Conservation (phyloP, 2,797 vertebrate genomes). For the Fistularia commersonii region DNA sequence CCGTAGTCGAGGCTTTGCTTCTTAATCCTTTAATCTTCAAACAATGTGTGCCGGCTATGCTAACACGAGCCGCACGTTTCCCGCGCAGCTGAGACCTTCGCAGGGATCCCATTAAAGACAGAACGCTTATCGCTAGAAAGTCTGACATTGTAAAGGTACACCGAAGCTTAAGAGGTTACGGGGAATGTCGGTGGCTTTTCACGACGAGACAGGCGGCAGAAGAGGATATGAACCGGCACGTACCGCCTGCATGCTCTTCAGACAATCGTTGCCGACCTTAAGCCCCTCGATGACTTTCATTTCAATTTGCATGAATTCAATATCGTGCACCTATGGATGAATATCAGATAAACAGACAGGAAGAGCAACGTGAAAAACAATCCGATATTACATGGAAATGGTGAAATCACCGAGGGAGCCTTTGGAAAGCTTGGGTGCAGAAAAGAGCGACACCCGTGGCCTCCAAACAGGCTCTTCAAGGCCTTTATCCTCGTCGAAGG, state of each 20-base stretch:
- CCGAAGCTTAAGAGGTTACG: neutral
- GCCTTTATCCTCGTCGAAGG: neutral
- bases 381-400: too few species aligned
- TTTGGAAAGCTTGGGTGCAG: too few species aligned
- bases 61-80: conserved; percentile 38
- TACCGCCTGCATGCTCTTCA: conserved; percentile 84
- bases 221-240: conserved; percentile 1
- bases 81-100: conserved; percentile 16
- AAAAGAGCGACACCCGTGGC: too few species aligned
- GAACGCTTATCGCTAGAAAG: conserved; percentile 22
- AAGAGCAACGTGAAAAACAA: neutral
- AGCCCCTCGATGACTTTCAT: conserved; percentile 91
- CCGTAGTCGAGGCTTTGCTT: conserved; percentile 53
- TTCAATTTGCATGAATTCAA: conserved; percentile 94
- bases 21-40: conserved; percentile 72
- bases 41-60: conserved; percentile 57
- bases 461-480: too few species aligned
- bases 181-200: neutral
- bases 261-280: conserved; percentile 90
- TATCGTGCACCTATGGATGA: conserved; percentile 76
- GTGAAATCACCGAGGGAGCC: too few species aligned
- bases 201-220: neutral
- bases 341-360: conserved; percentile 11
- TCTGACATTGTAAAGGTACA: conserved; percentile 11
- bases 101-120: conserved; percentile 31